Percentiles rank a stretch among this genome's conserved stretches.
Conservation (phyloP, 1,140 invertebrate species). For the Bombus breviceps region DNA sequence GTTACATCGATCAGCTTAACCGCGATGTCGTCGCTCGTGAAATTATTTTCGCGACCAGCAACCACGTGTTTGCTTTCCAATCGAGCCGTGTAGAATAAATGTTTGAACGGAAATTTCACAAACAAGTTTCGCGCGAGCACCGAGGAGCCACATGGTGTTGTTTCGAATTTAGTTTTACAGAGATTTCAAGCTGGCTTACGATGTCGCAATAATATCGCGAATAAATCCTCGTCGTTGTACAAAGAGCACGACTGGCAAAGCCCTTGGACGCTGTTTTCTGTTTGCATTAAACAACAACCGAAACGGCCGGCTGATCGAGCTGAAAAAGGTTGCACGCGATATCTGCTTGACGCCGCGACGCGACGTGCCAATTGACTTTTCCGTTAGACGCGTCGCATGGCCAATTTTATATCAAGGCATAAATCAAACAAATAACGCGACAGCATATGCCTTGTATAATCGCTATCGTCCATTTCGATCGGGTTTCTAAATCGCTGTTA, state of each 20-base stretch:
- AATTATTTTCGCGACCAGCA: slow-evolving; percentile 1
- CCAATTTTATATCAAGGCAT: not conserved
- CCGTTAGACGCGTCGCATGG: not conserved
- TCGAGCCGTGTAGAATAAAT: slow-evolving; percentile 26
- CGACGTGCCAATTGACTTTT: slow-evolving; percentile 3
- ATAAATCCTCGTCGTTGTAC: slow-evolving; percentile 77
- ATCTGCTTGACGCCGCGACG: no score
- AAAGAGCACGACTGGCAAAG: slow-evolving; percentile 80
- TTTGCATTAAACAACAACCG: slow-evolving; percentile 74
- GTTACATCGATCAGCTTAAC: not conserved
- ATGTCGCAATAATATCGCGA: slow-evolving; percentile 68
- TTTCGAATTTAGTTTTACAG: slow-evolving; percentile 46
- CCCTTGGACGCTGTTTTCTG: slow-evolving; percentile 64
- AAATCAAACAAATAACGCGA: slow-evolving; percentile 26
- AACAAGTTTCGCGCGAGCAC: slow-evolving; percentile 30
- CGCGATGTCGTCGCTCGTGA: not conserved
- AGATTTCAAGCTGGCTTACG: slow-evolving; percentile 7
- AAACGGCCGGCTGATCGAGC: not conserved
- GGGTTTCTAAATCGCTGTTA: no score
- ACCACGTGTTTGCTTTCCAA: slow-evolving; percentile 16
- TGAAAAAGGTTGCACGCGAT: slow-evolving; percentile 4
- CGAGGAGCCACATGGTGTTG: not conserved
- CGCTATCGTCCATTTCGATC: not conserved
- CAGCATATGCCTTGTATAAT: not conserved
- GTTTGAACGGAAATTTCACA: slow-evolving; percentile 43